Evolutionary conservation across 1,140 invertebrate genomes (phyloP).

Genomic region (Bombus superbus): DNA sequence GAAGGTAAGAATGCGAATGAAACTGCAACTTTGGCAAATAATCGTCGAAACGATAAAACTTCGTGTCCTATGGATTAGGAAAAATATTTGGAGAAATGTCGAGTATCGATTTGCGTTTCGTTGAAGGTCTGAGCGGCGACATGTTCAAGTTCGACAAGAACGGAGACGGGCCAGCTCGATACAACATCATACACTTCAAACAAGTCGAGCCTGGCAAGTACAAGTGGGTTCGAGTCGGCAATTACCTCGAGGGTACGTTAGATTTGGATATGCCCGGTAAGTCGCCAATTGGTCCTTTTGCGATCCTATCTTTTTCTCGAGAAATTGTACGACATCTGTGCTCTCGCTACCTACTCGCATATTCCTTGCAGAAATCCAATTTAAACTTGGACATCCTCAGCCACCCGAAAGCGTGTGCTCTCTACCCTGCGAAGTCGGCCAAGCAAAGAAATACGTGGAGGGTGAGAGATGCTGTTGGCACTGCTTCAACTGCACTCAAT

Average conservation of each 20-base stretch:
- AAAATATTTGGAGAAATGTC: neutral
- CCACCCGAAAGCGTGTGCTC: slow-evolving; percentile 95
- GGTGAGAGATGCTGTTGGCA: slow-evolving; percentile 98
- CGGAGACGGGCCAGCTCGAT: slow-evolving; percentile 95
- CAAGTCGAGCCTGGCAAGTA: slow-evolving; percentile 89
- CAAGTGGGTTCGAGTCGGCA: slow-evolving; percentile 93
- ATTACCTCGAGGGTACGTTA: slow-evolving; percentile 91
- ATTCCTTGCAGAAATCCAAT: slow-evolving; percentile 88
- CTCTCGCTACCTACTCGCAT: slow-evolving; percentile 34
- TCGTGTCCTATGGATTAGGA: too few relatives aligned
- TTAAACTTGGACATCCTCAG: slow-evolving; percentile 88
- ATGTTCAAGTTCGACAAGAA: slow-evolving; percentile 94
- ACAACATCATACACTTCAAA: slow-evolving; percentile 98
- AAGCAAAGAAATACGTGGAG: slow-evolving; percentile 95
- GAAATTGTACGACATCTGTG: neutral
- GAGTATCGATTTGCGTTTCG: slow-evolving; percentile 14
- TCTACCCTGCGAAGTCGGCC: slow-evolving; percentile 91
- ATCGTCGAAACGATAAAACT: neutral
- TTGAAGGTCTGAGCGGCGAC: slow-evolving; percentile 92
- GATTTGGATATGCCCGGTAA: slow-evolving; percentile 91
- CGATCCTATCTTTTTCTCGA: neutral
- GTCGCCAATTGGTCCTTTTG: slow-evolving; percentile 43
- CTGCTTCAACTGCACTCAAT: slow-evolving; percentile 96
- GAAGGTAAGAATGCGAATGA: slow-evolving; percentile 85
- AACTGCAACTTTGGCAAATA: neutral